Percentiles rank a stretch among this genome's conserved stretches.
phyloP scores from a whole-genome alignment of 2,797 vertebrate species.

The Echeneis naucrates region DNA sequence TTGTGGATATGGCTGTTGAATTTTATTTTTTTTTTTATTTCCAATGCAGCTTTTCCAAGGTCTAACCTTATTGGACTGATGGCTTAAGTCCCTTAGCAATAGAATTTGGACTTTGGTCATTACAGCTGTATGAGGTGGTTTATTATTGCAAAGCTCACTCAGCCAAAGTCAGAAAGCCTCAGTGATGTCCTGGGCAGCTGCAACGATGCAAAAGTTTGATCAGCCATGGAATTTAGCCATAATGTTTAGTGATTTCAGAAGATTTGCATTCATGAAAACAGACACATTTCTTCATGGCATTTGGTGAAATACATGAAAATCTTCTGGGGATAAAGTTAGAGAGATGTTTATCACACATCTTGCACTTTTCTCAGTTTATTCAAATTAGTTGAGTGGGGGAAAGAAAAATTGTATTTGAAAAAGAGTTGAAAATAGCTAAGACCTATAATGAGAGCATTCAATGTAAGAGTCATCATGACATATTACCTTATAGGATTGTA shows the following conservation, averaged over 20 bases:
- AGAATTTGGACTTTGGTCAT: constrained; percentile 68
- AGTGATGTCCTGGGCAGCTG: constrained; percentile 8
- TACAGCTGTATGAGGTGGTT: constrained; percentile 47
- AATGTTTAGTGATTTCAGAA: too few relatives aligned
- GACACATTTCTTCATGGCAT: not conserved
- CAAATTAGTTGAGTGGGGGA: not conserved
- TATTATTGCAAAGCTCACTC: constrained; percentile 50
- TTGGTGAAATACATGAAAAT: not conserved
- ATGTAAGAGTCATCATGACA: not conserved
- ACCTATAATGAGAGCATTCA: not conserved
- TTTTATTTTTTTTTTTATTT: not conserved
- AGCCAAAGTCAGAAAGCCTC: constrained; percentile 23
- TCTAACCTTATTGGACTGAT: not conserved
- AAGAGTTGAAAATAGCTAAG: not conserved
- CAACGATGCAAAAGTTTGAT: constrained; percentile 6
- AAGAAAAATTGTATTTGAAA: not conserved
- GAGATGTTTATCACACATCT: constrained; percentile 1
- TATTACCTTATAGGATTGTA: not conserved
- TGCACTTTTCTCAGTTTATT: constrained; percentile 1
- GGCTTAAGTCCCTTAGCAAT: constrained; percentile 17
- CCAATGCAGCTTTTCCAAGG: not conserved
- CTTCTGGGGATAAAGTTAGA: not conserved
- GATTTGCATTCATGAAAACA: not conserved
- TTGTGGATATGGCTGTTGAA: not conserved
- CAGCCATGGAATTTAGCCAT: not conserved